Evolutionary conservation across 1,140 invertebrate genomes (phyloP).

Genomic region (Pogonus chalceus): DNA sequence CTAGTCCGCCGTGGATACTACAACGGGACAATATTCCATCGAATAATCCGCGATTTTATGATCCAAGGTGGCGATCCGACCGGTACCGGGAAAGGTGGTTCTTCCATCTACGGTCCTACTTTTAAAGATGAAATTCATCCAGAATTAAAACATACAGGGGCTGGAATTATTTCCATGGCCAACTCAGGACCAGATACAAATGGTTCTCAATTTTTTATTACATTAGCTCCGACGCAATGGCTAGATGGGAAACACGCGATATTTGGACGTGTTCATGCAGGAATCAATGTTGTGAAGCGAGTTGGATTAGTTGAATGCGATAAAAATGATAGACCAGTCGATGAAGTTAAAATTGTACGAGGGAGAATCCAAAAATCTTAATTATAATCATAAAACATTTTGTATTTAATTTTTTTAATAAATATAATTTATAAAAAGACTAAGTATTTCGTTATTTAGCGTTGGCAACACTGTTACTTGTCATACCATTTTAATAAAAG

Average conservation of each 20-base stretch:
- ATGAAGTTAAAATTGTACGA: constrained; percentile 80
- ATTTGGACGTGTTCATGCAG: constrained; percentile 79
- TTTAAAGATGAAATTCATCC: constrained; percentile 95
- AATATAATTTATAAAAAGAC: too few relatives aligned
- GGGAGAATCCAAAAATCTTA: constrained; percentile 48
- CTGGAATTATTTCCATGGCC: constrained; percentile 55
- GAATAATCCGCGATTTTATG: constrained; percentile 96
- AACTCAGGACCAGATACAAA: constrained; percentile 95
- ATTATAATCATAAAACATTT: constrained; percentile 14
- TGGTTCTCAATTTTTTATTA: constrained; percentile 98
- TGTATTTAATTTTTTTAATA: too few relatives aligned
- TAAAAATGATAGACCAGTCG: constrained; percentile 78
- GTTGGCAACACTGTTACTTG: too few relatives aligned
- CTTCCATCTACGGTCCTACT: constrained; percentile 89
- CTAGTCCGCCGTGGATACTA: constrained; percentile 86
- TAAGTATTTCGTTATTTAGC: too few relatives aligned
- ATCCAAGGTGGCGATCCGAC: constrained; percentile 94
- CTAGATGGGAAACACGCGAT: constrained; percentile 95
- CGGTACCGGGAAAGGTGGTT: constrained; percentile 87
- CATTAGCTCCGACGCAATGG: constrained; percentile 93
- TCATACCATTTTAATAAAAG: too few relatives aligned
- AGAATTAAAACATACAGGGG: constrained; percentile 90
- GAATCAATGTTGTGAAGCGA: constrained; percentile 84
- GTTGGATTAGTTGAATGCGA: constrained; percentile 91
- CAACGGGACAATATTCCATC: constrained; percentile 92